Evolutionary conservation across 1,140 invertebrate species (phyloP), one percentile per base, ranked within the genome.

Genomic region (Sitobion miscanthi): DNA sequence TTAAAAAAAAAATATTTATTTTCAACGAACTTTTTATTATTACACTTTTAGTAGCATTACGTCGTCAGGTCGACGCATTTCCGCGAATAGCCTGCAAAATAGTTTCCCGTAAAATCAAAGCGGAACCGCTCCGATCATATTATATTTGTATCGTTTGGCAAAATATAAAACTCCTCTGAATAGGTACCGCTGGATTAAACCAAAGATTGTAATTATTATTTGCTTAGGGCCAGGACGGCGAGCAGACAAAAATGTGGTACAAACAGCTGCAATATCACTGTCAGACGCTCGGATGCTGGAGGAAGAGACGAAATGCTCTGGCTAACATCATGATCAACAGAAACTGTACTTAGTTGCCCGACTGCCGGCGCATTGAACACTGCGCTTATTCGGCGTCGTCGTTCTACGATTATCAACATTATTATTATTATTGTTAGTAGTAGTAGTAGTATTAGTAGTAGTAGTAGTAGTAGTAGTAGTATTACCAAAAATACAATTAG

Each of bases 301-400:
- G 98, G 94, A 97, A 97, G 95, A 96, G 98, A 94, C 96, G 98
- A 38, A 98, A 98, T 94, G 98, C 98, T 2, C 95, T 99, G 94
- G 98, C 98, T 57, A 99, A 99, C 95, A 99, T 99, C 94, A 99
- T 99, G 98, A 98, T 98, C 94, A 98, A 98, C 95, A 97, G 97
- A 49, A 97, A 93, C 49, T 93, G 91, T 11, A 86, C 69, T 9
- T 86, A 54, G 52, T n/a, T 7, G 4, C 42, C 11, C 23, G 49
- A 38, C 52, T 21, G 49, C 23, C n/a, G 5, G 30, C 47, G 7
- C 1, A 52, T 52, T 9, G 11, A 3, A 11, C 30, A 8, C 47
- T 4, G 30, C n/a, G n/a, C 42, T 42, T 49, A 49, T 49, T 47
- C 49, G 21, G 1, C 9, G n/a, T 35, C 5, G 25, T 47, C 25